Conservation (phyloP, 2,113 vertebrate species). For the Pitta sordida region DNA sequence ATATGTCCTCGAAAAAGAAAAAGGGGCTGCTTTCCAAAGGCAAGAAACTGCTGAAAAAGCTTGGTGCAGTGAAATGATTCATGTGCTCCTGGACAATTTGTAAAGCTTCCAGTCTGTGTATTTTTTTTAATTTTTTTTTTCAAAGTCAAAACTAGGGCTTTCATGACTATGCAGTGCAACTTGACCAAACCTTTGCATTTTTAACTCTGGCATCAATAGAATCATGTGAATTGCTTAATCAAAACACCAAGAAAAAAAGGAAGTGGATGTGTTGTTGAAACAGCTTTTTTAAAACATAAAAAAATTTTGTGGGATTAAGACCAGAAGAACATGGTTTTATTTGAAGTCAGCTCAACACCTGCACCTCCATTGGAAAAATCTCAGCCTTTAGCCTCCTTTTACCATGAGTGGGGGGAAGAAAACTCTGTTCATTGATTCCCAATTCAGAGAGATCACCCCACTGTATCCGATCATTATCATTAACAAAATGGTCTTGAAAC, state of each 20-base stretch:
- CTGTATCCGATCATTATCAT: not conserved
- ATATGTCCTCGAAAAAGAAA: conserved; percentile 89
- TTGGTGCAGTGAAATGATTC: conserved; percentile 88
- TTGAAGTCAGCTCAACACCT: not conserved
- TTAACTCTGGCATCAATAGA: conserved; percentile 47
- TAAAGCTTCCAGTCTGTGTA: conserved; percentile 67
- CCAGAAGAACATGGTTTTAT: conserved; percentile 19
- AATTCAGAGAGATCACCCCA: conserved; percentile 1
- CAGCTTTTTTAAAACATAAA: not conserved
- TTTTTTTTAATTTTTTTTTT: not conserved
- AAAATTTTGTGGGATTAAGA: not conserved
- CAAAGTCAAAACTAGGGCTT: conserved; percentile 79
- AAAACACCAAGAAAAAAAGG: not conserved
- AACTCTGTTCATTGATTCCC: not conserved
- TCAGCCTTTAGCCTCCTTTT: conserved; percentile 34
- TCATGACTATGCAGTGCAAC: conserved; percentile 74
- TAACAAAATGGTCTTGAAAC: conserved; percentile 79
- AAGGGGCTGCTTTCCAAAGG: conserved; percentile 96
- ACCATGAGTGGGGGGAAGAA: not conserved
- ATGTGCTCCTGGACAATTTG: conserved; percentile 73
- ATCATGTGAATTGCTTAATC: conserved; percentile 24
- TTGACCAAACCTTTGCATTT: conserved; percentile 3
- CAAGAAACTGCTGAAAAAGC: conserved; percentile 91
- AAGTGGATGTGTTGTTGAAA: not conserved
- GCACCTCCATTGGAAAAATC: conserved; percentile 19